Evolutionary conservation across 1,140 invertebrate genomes (phyloP).

Genomic region (Drosophila murphyi): DNA sequence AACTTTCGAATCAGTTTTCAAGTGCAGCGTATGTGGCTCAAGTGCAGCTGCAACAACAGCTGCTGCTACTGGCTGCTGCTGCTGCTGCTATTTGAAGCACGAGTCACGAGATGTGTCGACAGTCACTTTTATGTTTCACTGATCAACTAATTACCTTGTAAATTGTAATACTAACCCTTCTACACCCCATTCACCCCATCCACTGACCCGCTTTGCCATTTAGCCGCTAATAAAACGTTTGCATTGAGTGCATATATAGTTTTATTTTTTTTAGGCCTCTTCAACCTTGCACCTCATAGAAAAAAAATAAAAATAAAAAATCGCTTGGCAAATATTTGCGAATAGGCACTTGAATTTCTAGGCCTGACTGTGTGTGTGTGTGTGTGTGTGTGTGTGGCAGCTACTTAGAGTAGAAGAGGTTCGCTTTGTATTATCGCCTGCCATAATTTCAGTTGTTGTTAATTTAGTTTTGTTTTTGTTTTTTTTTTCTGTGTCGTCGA

Average conservation of each 20-base stretch:
- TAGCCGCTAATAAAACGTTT: conserved; percentile 1
- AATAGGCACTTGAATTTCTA: conserved; percentile 47
- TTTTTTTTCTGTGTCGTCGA: conserved; percentile 29
- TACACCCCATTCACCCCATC: too few relatives aligned
- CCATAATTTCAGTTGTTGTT: conserved; percentile 61
- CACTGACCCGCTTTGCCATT: background rate
- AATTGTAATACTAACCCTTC: background rate
- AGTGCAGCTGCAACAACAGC: conserved; percentile 64
- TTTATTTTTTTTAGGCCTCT: conserved; percentile 5
- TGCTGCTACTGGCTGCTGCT: conserved; percentile 16
- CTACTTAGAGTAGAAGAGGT: conserved; percentile 6
- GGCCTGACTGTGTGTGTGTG: conserved; percentile 19
- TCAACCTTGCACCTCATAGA: conserved; percentile 65
- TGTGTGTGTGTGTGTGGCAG: background rate
- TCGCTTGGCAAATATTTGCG: conserved; percentile 47
- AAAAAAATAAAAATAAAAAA: too few relatives aligned
- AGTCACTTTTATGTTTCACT: conserved; percentile 28
- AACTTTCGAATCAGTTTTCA: conserved; percentile 70
- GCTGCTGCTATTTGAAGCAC: conserved; percentile 27
- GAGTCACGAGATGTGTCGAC: conserved; percentile 38
- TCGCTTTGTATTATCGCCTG: conserved; percentile 57
- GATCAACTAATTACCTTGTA: conserved; percentile 41
- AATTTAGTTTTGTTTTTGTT: conserved; percentile 5
- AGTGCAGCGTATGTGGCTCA: conserved; percentile 76
- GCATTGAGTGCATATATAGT: conserved; percentile 6